These are phyloP conservation scores for Anagrus nilaparvatae DNA, from an alignment of 1,140 invertebrate species.

Conservation along the genomic window DNA sequence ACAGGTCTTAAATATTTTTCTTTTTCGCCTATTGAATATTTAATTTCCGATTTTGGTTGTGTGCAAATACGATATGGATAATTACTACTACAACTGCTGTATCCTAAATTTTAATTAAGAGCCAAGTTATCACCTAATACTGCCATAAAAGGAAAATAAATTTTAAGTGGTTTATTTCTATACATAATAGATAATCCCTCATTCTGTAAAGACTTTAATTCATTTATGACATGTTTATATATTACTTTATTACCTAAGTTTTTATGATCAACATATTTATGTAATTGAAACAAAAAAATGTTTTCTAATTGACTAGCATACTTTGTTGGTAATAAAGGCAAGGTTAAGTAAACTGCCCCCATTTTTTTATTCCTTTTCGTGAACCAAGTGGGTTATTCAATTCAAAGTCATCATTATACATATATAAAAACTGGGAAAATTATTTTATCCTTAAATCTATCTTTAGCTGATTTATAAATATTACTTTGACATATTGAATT, in stretches of 20 bases:
- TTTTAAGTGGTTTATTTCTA: not conserved
- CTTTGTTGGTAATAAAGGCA: slow-evolving; percentile 20
- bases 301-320: slow-evolving; percentile 14
- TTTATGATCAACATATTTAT: slow-evolving; percentile 17
- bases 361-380: slow-evolving; percentile 19
- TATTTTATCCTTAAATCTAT: slow-evolving; percentile 4
- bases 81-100: too few relatives aligned
- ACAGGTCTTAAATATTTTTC: too few relatives aligned
- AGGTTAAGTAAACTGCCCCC: slow-evolving; percentile 16
- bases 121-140: slow-evolving; percentile 16
- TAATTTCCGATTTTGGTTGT: too few relatives aligned
- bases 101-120: slow-evolving; percentile 1
- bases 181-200: too few relatives aligned
- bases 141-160: slow-evolving; percentile 8
- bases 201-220: slow-evolving; percentile 9
- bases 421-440: slow-evolving; percentile 19
- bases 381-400: slow-evolving; percentile 19
- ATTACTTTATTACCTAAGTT: slow-evolving; percentile 13
- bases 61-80: too few relatives aligned
- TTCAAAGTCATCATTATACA: slow-evolving; percentile 24
- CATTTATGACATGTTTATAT: slow-evolving; percentile 10
- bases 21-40: too few relatives aligned
- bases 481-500: slow-evolving; percentile 6
- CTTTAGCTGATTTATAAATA: slow-evolving; percentile 9
- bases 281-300: slow-evolving; percentile 19